Evolutionary conservation across 2,888 invertebrate genomes (phyloP), one percentile per base, ranked within the genome.

Genomic region (Cryptus armator): DNA sequence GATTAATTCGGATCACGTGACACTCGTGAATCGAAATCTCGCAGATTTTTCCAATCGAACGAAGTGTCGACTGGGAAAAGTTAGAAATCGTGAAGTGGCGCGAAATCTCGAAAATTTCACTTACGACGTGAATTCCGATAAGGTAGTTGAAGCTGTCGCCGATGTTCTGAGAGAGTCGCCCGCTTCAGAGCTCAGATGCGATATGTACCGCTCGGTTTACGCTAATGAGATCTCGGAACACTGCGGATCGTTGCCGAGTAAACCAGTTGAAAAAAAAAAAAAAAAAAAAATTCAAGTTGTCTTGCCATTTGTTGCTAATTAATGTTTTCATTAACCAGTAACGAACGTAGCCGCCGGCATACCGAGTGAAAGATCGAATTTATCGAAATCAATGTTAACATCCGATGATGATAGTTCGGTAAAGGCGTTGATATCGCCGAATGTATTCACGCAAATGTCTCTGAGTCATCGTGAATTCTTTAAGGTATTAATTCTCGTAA

Each of bases 391-490:
- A 7, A 71, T 51, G 12, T 62, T 81, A 24, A 71, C 85, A 6
- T 53, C 74, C 37, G 82, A 79, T 9, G 85, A 90, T 71, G 81
- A 84, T 79, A 86, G 84, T 37, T 86, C 92, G 14, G 92, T 92
- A 7, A 92, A 89, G 66, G 90, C 92, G 37, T 85, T 94, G 10
- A 83, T 95, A 46, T 93, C 92, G 87, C 95, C 95, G n/a, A 94
- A 92, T 81, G 91, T 94, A 85, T 94, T 93, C 70, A 93, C 94
- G 3, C 93, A 92, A 83, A 94, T 94, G 84, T 94, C 94, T 4
- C 87, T 94, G 32, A 92, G 89, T 53, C 93, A 92, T 71, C 86
- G 92, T 66, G 95, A 95, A 88, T 94, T 95, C 79, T 93, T 93
- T 68, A 88, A 91, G 90, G 94, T 93, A 88, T 59, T n/a, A 37